Evolutionary conservation across 2,888 invertebrate genomes (phyloP).

Genomic region (Troglohyphantes excavatus): DNA sequence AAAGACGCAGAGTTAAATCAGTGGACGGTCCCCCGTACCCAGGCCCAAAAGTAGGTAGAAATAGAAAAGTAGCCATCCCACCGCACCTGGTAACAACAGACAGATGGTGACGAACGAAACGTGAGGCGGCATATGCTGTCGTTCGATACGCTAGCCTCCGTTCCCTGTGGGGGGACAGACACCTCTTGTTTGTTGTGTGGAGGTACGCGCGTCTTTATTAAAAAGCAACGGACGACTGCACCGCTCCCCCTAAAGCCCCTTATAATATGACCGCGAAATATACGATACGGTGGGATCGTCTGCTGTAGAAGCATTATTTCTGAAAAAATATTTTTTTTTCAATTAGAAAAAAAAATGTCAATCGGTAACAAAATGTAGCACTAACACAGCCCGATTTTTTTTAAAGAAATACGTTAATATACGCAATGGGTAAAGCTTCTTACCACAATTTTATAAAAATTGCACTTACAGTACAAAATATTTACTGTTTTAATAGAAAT

Average conservation of each 20-base stretch:
- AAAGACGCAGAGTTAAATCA: not conserved
- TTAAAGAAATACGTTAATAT: no score
- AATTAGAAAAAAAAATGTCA: no score
- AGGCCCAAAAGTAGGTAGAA: conserved; percentile 59
- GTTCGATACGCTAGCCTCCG: conserved; percentile 23
- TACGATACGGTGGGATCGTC: no score
- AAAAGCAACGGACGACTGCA: conserved; percentile 39
- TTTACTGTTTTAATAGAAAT: no score
- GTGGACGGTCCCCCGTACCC: not conserved
- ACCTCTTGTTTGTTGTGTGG: conserved; percentile 14
- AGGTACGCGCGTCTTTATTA: conserved; percentile 17
- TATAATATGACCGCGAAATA: not conserved
- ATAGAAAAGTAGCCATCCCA: conserved; percentile 57
- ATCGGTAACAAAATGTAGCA: no score
- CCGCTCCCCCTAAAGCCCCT: not conserved
- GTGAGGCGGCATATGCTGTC: conserved; percentile 50
- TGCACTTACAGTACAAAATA: no score
- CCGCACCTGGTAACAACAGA: conserved; percentile 66
- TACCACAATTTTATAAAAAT: no score
- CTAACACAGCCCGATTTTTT: no score
- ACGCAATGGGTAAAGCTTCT: no score
- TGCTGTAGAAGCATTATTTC: no score
- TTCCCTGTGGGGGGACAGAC: not conserved
- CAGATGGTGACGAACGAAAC: conserved; percentile 54
- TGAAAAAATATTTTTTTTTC: no score